Evolutionary conservation across 2,888 invertebrate species (phyloP), one percentile per base, ranked within the genome.

Genomic region (Gymnocheta viridis): DNA sequence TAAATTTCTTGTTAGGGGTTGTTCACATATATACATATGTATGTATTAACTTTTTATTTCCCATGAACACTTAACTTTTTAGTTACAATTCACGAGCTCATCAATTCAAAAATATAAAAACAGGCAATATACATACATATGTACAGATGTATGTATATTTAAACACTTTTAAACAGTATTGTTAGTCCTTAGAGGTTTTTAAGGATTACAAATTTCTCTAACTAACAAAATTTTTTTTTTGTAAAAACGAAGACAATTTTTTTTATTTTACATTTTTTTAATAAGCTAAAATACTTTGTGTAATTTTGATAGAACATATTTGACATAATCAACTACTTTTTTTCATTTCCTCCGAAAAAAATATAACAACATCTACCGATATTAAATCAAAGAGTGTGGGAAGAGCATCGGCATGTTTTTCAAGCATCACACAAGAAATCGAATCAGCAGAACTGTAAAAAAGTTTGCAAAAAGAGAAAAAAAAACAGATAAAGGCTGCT

Each of bases 311-410:
- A 44, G 66, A 82, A 60, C 58, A 44, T 60, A 58, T 70, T 66
- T 82, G 77, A 82, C 66, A 82, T 60, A 77, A 64, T 56, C 62
- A 49, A 58, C 3, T 24, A 44, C 17, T 51, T 32, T 51, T 47
- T 44, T 14, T 14, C 3, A n/a, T n/a, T 22, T 77, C 4, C 35
- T 60, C n/a, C n/a, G 6, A 9, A 44, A 41, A 38, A 54, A 7
- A 38, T 27, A 41, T 56, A 62, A 27, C 0, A 51, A 62, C 54
- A 54, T 44, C 54, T 56, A 44, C 44, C 47, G 64, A 54, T 22
- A 47, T 35, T 44, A 44, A 72, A 64, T 47, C 19, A 56, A 66
- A 47, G 38, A 80, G 64, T 73, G 79, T 66, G 66, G 72, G 80
- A 66, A 19, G 67, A 70, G 27, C 64, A 56, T 56, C 64, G 73